Evolutionary conservation across 2,888 invertebrate species (phyloP), one percentile per base, ranked within the genome.

Genomic region (Azorinus chamasolen): DNA sequence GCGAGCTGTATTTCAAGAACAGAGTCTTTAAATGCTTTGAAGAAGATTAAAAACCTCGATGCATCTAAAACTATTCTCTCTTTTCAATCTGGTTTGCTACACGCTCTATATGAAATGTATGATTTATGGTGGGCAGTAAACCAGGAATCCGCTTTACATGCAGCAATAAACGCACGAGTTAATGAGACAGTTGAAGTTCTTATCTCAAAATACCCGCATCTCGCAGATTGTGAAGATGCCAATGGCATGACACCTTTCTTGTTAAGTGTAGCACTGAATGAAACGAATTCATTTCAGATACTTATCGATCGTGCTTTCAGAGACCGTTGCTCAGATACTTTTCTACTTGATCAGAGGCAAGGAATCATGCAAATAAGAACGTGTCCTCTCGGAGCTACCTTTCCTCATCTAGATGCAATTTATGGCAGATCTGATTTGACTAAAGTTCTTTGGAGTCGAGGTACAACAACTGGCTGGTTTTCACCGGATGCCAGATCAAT

Each of bases 391-490:
- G 63, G 63, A 6, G 53, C 43, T 41, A 25, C 53, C 6, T 63
- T 53, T 41, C 10, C 51, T 8, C 63, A 63, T 25, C n/a, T 63
- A 18, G 63, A 24, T 10, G 63, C 53, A 16, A 51, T 51, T 10
- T 63, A 51, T 51, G 43, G 53, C 22, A 63, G 63, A 39, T 37
- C 39, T 39, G 62, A 62, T 2, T 39, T 53, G 53, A 25, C 39
- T 2, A 22, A n/a, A 32, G 20, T 18, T 20, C 18, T 43, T 43
- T 22, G 20, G 14, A 24, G n/a, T n/a, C 20, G 24, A 14, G 43
- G 20, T 6, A 14, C 43, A 22, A 6, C 8, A 16, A 22, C 20
- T 0, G 43, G 43, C 25, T 63, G 63, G 63, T 39, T 39, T 24
- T 16, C 24, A 16, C 25, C 51, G 8, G 63, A 63, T 43, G 22